These are phyloP conservation scores for Melanargia galathea DNA, from an alignment of 2,888 invertebrate species.

Conservation along the genomic window DNA sequence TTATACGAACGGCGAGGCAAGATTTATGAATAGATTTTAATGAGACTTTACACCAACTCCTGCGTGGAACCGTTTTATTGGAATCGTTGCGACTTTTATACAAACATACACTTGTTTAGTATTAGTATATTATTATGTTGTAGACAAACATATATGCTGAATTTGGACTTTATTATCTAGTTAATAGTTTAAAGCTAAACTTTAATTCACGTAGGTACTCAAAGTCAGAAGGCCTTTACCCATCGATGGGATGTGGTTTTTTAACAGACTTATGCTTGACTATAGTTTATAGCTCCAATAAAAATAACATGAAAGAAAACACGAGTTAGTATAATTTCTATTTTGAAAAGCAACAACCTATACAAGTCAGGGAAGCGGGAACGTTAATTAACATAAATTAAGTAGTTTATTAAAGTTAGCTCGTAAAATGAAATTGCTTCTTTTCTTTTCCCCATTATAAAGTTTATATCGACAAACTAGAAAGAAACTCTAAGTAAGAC, in stretches of 20 bases:
- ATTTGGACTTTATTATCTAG: too few species aligned
- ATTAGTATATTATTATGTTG: too few species aligned
- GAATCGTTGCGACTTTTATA: neutral
- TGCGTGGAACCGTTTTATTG: slow-evolving; percentile 11
- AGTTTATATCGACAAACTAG: slow-evolving; percentile 26
- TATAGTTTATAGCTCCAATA: slow-evolving; percentile 22
- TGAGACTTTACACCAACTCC: slow-evolving; percentile 20
- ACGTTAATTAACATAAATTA: slow-evolving; percentile 34
- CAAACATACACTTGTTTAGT: neutral
- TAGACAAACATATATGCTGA: too few species aligned
- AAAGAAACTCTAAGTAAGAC: slow-evolving; percentile 19
- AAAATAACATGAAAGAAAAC: slow-evolving; percentile 26
- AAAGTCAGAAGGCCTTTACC: neutral
- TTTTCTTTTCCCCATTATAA: slow-evolving; percentile 28
- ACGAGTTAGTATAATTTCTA: slow-evolving; percentile 21
- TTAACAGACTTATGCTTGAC: slow-evolving; percentile 7
- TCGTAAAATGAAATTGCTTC: slow-evolving; percentile 35
- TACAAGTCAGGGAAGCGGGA: slow-evolving; percentile 23
- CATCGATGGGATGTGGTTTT: slow-evolving; percentile 11
- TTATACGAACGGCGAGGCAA: slow-evolving; percentile 42
- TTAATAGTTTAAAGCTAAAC: too few species aligned
- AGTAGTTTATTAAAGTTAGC: slow-evolving; percentile 29
- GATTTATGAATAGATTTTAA: slow-evolving; percentile 37
- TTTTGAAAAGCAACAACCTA: slow-evolving; percentile 28
- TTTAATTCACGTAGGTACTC: too few species aligned